Evolutionary conservation across 2,113 vertebrate genomes (phyloP).

Genomic region (Romanogobio albipinnatus): DNA sequence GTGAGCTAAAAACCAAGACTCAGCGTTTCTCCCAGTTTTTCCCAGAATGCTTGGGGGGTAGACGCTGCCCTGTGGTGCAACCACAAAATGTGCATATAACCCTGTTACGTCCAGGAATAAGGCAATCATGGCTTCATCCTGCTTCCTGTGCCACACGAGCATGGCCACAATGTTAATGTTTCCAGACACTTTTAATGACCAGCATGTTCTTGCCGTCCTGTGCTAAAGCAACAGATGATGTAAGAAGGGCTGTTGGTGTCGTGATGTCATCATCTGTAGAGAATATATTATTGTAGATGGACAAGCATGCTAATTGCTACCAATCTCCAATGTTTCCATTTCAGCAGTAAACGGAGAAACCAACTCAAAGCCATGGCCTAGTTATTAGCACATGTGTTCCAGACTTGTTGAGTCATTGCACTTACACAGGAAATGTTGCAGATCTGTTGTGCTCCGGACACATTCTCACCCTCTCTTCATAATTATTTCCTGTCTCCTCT

Average conservation of each 20-base stretch:
- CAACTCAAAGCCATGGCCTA: neutral
- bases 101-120: conserved; percentile 16
- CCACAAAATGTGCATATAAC: conserved; percentile 61
- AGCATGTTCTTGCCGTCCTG: neutral
- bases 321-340: neutral
- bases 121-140: neutral
- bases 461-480: neutral
- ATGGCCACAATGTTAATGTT: neutral
- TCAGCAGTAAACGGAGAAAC: neutral
- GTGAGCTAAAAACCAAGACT: conserved; percentile 60
- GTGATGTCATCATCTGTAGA: neutral
- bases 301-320: neutral
- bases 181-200: conserved; percentile 27
- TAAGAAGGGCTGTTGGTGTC: neutral
- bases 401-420: conserved; percentile 8
- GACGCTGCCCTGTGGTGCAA: conserved; percentile 66
- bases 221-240: conserved; percentile 8
- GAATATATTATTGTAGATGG: conserved; percentile 3
- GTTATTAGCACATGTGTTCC: neutral
- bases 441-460: neutral
- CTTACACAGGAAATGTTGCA: neutral
- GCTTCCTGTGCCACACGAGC: neutral
- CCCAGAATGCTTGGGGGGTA: conserved; percentile 66
- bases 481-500: conserved; percentile 24
- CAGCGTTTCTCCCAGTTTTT: conserved; percentile 63